phyloP scores from a whole-genome alignment of 2,888 invertebrate genomes.

The Stegana nigrithorax region DNA sequence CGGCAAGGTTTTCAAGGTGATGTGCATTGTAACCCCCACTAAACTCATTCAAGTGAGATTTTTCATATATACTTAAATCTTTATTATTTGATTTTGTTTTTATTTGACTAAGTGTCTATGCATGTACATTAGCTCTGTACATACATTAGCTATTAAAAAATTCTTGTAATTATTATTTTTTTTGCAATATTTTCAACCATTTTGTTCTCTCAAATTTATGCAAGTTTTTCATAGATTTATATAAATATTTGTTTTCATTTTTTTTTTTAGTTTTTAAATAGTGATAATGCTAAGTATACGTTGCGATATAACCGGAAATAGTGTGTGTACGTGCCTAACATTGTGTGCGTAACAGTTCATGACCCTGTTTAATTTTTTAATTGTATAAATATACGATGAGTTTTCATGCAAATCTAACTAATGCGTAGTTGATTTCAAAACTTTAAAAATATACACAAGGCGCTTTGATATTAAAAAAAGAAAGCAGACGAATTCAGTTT shows the following conservation, averaged over 20 bases:
- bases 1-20: conserved; percentile 22
- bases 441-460: too few species aligned
- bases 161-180: too few species aligned
- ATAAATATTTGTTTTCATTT: background rate
- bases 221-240: background rate
- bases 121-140: background rate
- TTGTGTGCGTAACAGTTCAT: background rate
- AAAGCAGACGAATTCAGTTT: too few species aligned
- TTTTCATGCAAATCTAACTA: too few species aligned
- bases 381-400: too few species aligned
- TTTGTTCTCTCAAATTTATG: background rate
- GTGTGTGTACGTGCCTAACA: background rate
- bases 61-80: too few species aligned
- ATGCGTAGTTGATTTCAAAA: too few species aligned
- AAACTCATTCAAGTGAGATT: background rate
- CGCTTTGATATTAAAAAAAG: too few species aligned
- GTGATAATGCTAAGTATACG: background rate
- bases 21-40: conserved; percentile 29
- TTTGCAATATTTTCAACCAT: background rate
- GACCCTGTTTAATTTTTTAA: background rate
- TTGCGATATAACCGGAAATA: background rate
- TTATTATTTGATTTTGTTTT: background rate
- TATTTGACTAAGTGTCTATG: background rate
- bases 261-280: background rate
- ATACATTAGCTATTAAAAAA: too few species aligned